phyloP scores from a whole-genome alignment of 2,113 vertebrate species.

The Tonatia bakeri region DNA sequence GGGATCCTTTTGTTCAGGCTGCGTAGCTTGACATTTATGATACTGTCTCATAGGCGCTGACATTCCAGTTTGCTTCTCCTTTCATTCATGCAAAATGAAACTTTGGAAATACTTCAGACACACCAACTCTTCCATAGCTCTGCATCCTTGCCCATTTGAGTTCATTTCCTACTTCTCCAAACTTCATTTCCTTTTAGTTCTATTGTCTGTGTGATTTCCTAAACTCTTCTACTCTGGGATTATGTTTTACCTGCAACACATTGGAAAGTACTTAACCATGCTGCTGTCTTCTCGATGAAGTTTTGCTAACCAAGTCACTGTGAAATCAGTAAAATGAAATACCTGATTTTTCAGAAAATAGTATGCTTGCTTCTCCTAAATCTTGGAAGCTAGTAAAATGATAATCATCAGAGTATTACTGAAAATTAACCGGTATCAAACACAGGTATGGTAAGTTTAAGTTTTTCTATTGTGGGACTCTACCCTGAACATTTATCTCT shows the following conservation, averaged over 20 bases:
- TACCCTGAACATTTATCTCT: background rate
- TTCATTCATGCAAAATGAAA: background rate
- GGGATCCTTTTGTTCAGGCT: background rate
- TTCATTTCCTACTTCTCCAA: background rate
- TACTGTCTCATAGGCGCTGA: background rate
- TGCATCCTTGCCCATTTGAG: background rate
- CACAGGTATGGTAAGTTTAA: background rate
- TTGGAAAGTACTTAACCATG: background rate
- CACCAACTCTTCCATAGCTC: background rate
- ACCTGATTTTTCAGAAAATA: background rate
- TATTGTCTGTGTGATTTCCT: background rate
- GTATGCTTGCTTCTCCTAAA: background rate
- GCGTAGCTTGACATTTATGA: background rate
- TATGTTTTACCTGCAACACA: background rate
- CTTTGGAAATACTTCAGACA: background rate
- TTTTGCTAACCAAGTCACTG: background rate
- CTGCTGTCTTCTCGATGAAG: background rate
- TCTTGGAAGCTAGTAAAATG: background rate
- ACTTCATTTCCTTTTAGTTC: background rate
- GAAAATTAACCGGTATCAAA: background rate
- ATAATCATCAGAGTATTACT: background rate
- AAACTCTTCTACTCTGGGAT: background rate
- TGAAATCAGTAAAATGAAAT: background rate
- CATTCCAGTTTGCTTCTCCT: background rate
- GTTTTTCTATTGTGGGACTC: background rate